Conservation (phyloP, 2,888 invertebrate genomes). For the Steromphala cineraria region DNA sequence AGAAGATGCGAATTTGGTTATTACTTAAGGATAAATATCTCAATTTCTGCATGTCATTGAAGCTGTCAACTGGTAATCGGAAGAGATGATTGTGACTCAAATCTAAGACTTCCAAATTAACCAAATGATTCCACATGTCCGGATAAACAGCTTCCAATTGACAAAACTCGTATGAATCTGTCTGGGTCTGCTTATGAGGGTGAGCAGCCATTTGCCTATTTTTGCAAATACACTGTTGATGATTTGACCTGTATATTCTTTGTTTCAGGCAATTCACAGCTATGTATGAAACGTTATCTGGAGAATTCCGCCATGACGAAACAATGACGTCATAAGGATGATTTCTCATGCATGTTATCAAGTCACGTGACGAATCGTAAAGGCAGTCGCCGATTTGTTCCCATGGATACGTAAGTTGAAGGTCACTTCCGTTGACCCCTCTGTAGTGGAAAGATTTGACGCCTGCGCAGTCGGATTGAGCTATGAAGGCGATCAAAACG, state of each 20-base stretch:
- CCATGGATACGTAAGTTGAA: conserved; percentile 10
- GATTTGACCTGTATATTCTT: neutral
- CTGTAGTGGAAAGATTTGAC: neutral
- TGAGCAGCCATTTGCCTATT: neutral
- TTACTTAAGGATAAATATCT: conserved; percentile 18
- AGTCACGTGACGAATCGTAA: conserved; percentile 14
- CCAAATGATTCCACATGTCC: conserved; percentile 7
- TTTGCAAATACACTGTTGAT: conserved; percentile 18
- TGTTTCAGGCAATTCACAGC: conserved; percentile 23
- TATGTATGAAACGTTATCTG: conserved; percentile 26
- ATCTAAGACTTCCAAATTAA: conserved; percentile 24
- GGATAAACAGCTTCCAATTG: conserved; percentile 21
- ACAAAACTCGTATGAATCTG: neutral
- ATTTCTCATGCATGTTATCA: conserved; percentile 29
- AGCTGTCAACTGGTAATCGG: neutral
- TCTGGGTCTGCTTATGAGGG: neutral
- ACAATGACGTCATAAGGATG: conserved; percentile 27
- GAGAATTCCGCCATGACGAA: conserved; percentile 22
- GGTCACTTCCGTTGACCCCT: neutral
- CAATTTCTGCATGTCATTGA: neutral
- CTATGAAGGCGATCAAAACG: no score
- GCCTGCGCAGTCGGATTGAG: neutral
- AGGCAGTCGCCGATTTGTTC: conserved; percentile 28
- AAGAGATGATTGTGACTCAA: conserved; percentile 19
- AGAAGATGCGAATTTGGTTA: conserved; percentile 18